These are phyloP conservation scores for Apistogramma diplotaenia DNA, from an alignment of 2,113 vertebrate species.

Conservation along the genomic window DNA sequence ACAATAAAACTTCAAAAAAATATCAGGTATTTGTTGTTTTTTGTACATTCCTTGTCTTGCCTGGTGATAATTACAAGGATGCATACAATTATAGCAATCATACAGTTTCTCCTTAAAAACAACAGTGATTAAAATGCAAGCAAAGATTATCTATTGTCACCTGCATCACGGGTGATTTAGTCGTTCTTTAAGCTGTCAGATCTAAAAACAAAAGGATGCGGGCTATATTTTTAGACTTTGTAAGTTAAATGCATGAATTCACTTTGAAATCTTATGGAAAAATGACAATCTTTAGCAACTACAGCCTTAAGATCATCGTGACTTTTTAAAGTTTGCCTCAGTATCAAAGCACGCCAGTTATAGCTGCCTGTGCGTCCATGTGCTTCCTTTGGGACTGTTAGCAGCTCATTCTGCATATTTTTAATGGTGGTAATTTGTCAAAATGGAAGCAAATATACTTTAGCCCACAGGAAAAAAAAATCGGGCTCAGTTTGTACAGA, in stretches of 20 bases:
- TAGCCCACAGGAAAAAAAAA: background rate
- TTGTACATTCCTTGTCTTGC: background rate
- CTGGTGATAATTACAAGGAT: background rate
- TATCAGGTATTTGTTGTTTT: background rate
- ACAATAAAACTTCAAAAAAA: background rate
- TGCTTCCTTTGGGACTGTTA: background rate
- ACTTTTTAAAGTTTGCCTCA: background rate
- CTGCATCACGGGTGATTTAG: background rate
- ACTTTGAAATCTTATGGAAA: background rate
- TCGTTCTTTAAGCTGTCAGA: background rate
- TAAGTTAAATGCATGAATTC: background rate
- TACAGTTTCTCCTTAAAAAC: background rate
- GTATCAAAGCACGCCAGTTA: background rate
- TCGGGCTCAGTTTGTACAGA: background rate
- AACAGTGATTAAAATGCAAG: background rate
- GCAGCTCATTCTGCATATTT: background rate
- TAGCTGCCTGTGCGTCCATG: background rate
- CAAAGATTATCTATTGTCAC: background rate
- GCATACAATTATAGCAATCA: conserved; percentile 30
- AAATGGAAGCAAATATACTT: background rate
- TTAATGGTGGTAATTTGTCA: background rate
- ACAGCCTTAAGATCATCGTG: background rate
- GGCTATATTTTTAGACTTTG: background rate
- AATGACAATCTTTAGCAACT: background rate
- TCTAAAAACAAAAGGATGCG: background rate